These are phyloP conservation scores for Limnodromus scolopaceus DNA, from an alignment of 2,797 vertebrate genomes.

Conservation along the genomic window DNA sequence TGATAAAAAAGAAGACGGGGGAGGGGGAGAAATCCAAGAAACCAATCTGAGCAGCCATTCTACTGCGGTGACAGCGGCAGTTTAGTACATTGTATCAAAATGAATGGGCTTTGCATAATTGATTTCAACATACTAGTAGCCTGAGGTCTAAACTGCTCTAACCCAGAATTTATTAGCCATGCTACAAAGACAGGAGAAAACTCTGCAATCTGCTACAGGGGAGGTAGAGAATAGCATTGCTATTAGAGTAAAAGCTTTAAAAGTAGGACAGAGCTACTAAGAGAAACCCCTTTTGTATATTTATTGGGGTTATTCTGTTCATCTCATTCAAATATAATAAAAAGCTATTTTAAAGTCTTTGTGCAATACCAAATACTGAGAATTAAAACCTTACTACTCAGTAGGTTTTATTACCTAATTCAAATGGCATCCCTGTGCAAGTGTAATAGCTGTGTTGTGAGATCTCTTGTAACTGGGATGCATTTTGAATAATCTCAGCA, in stretches of 20 bases:
- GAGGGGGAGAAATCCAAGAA: background rate
- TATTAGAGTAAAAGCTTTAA: slow-evolving; percentile 27
- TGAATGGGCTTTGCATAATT: slow-evolving; percentile 73
- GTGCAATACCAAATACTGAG: slow-evolving; percentile 1
- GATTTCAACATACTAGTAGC: slow-evolving; percentile 47
- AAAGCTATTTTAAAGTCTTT: slow-evolving; percentile 45
- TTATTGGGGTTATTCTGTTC: slow-evolving; percentile 37
- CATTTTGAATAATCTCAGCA: slow-evolving; percentile 11
- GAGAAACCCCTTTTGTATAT: slow-evolving; percentile 28
- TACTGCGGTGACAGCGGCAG: slow-evolving; percentile 35
- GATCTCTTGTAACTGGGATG: background rate
- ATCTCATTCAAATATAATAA: slow-evolving; percentile 45
- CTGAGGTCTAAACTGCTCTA: slow-evolving; percentile 61
- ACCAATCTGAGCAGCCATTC: slow-evolving; percentile 32
- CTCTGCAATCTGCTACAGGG: slow-evolving; percentile 57
- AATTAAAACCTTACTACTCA: background rate
- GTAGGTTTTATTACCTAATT: slow-evolving; percentile 51
- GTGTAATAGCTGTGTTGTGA: background rate
- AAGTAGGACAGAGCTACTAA: slow-evolving; percentile 49
- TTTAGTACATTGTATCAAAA: slow-evolving; percentile 62
- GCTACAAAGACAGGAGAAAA: slow-evolving; percentile 39
- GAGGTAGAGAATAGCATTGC: slow-evolving; percentile 43
- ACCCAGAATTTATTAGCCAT: slow-evolving; percentile 60
- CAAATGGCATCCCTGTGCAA: background rate
- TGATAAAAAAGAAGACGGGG: background rate